These are phyloP conservation scores for Palythoa grandis DNA, from an alignment of 92 coral and sea anemone species.

Conservation along the genomic window DNA sequence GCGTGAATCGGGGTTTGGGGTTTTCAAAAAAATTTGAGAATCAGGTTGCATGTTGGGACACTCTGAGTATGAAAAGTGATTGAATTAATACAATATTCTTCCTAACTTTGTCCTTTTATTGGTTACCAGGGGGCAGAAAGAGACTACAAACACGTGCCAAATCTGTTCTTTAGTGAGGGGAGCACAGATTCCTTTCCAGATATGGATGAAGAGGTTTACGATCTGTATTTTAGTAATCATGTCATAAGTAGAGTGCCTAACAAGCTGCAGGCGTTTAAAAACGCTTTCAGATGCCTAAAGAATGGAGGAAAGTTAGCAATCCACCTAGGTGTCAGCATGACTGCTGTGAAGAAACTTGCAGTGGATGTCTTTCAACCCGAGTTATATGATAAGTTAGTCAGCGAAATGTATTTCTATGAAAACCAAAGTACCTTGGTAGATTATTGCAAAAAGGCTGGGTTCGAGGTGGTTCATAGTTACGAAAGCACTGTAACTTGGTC, in stretches of 20 bases:
- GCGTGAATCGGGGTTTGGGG: too few relatives aligned
- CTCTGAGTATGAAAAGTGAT: too few relatives aligned
- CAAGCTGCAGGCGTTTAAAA: slow-evolving; percentile 32
- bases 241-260: slow-evolving; percentile 39
- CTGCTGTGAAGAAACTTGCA: slow-evolving; percentile 33
- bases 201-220: slow-evolving; percentile 28
- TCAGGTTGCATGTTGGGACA: too few relatives aligned
- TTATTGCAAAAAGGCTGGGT: slow-evolving; percentile 26
- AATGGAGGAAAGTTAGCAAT: slow-evolving; percentile 25
- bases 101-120: too few relatives aligned
- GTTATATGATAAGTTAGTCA: neutral
- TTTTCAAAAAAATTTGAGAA: too few relatives aligned
- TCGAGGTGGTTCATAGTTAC: slow-evolving; percentile 10
- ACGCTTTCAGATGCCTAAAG: slow-evolving; percentile 34
- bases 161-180: slow-evolving; percentile 17
- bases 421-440: neutral
- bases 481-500: slow-evolving; percentile 27
- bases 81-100: neutral
- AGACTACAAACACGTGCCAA: slow-evolving; percentile 27
- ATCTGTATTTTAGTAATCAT: slow-evolving; percentile 38
- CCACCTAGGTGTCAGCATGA: slow-evolving; percentile 12
- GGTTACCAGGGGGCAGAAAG: slow-evolving; percentile 11
- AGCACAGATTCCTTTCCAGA: slow-evolving; percentile 25
- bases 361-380: slow-evolving; percentile 20
- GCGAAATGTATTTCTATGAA: slow-evolving; percentile 37